Evolutionary conservation across 2,797 vertebrate genomes (phyloP), one percentile per base, ranked within the genome.

Genomic region (Pseudopleuronectes americanus): DNA sequence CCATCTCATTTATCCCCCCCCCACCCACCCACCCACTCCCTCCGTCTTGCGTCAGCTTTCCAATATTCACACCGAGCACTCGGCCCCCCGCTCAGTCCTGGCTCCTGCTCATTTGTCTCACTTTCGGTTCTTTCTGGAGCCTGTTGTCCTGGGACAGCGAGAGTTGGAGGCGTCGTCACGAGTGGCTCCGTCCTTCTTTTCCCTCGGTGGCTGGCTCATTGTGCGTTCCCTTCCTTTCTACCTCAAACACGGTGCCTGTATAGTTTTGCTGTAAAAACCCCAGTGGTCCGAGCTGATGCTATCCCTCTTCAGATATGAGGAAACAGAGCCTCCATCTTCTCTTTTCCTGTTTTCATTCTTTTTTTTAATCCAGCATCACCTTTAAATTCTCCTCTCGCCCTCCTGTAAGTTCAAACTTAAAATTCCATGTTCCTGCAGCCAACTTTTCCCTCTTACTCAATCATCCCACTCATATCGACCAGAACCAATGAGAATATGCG

Each of bases 31-130:
- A n/a, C 26, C 0, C 62, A 26, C 55, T 71, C 57, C 68, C 53
- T 45, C 36, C 12, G 54, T 76, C 76, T 64, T 67, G 31, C 63
- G 17, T 51, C 69, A 43, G 60, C 63, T 63, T 56, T 69, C 80
- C 84, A 77, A 67, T 61, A 57, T 81, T 84, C 80, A 63, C 58
- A 24, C 45, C 8, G 62, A 58, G 45, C 8, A 19, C 66, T 72
- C 58, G 21, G 56, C 76, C 55, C 54, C 31, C 49, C n/a, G 13
- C 77, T 81, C 84, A 57, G 68, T 64, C 62, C 55, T 69, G 76
- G 66, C 81, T 83, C 75, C 73, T 8, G 24, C 79, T 90, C 85
- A 68, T 85, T 84, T 79, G 78, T 88, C 77, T 89, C 81, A 78
- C 80, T 89, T 75, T 74, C 76, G 36, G 64, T 69, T 71, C 60